phyloP scores from a whole-genome alignment of 2,888 invertebrate species.

The Lepidocyrtoides sp. region DNA sequence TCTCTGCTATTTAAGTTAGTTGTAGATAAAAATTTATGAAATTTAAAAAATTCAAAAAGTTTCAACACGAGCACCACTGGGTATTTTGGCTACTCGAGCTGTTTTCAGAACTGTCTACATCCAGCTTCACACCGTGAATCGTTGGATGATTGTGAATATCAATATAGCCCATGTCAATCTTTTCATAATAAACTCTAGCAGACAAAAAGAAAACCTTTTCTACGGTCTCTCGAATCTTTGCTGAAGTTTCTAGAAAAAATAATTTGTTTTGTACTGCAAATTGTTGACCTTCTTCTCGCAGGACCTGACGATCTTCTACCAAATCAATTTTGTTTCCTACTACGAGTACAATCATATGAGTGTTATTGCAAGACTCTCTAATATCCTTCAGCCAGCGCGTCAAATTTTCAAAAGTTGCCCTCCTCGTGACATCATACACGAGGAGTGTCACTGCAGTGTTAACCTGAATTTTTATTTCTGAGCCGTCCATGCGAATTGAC shows the following conservation, averaged over 20 bases:
- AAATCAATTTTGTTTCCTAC: constrained; percentile 76
- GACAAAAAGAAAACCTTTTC: constrained; percentile 65
- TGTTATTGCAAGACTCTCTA: constrained; percentile 49
- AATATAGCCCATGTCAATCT: constrained; percentile 72
- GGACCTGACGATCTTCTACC: constrained; percentile 53
- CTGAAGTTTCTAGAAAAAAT: constrained; percentile 75
- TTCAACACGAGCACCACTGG: constrained; percentile 29
- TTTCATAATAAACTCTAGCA: constrained; percentile 72
- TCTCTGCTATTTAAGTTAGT: too few relatives aligned
- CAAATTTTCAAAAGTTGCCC: constrained; percentile 64
- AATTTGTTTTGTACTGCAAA: constrained; percentile 68
- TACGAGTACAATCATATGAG: constrained; percentile 63
- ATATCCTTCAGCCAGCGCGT: constrained; percentile 65
- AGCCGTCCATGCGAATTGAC: constrained; percentile 37
- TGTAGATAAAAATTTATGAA: too few relatives aligned
- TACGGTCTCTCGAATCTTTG: constrained; percentile 64
- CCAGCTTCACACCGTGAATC: constrained; percentile 50
- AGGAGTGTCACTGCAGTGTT: constrained; percentile 72
- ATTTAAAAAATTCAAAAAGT: constrained; percentile 9
- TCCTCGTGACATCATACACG: constrained; percentile 65
- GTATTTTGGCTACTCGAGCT: not conserved
- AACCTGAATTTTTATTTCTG: constrained; percentile 61
- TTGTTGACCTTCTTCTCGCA: constrained; percentile 56
- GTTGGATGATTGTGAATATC: constrained; percentile 61
- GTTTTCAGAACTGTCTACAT: constrained; percentile 4